Base-by-base conservation (phyloP, 2,113 vertebrate genomes). In the human (Homo sapiens) region DNA sequence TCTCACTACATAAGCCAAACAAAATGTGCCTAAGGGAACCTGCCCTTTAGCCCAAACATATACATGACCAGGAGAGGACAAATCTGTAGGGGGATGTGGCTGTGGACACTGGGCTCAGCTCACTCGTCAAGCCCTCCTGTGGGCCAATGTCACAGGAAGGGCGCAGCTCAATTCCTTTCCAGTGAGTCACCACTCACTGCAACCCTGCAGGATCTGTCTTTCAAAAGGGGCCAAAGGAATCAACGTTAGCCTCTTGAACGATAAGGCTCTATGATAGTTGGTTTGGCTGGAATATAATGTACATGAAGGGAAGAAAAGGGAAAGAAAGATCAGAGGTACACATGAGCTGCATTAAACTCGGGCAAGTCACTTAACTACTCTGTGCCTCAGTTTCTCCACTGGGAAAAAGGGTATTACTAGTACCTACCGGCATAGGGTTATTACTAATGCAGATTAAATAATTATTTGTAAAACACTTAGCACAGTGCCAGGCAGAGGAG, bases 61-160 rank as follows among this genome's bases (percentile, higher is more conserved):
- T 0, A 45, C 32, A 18, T 2, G 32, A 35, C 8, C 2, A 6
- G 68, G 0, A 38, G 43, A 82, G 20, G 61, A 13, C 14, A 27
- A 32, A 57, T n/a, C 23, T n/a, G 0, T 45, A 55, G 55, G 32
- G n/a, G 68, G 30, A 45, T 0, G 5, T n/a, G n/a, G 38, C 32
- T 38, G 5, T 30, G 45, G 27, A 27, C 1, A 50, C 40, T 17
- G 61, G 59, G 87, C n/a, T 1, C 22, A 57, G 79, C 85, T 81
- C 72, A 20, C 35, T 35, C 14, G 7, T 38, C 35, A 76, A 59
- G 73, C 27, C 32, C 35, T 38, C 32, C 55, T 48, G 61, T 8
- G 48, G 27, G 32, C 52, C 76, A 81, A 25, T 2, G 18, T 43
- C 59, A 64, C 3, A 22, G 50, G 57, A 72, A 80, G 14, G 48